phyloP scores from a whole-genome alignment of 2,113 vertebrate species.

The Hydrochoerus hydrochaeris region DNA sequence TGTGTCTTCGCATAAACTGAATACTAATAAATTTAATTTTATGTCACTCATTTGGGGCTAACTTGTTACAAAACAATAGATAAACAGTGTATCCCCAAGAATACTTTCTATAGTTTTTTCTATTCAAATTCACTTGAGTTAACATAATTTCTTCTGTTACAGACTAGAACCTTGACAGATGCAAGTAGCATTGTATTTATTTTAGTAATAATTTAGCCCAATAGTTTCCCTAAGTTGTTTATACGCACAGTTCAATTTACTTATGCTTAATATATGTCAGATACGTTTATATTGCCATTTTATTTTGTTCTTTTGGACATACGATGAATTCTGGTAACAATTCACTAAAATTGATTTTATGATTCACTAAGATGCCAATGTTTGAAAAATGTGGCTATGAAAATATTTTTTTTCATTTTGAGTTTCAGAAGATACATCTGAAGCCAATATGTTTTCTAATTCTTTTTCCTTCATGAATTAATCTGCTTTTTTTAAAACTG shows the following conservation, averaged over 20 bases:
- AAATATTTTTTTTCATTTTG: not conserved
- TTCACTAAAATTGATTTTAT: not conserved
- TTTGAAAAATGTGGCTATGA: conserved; percentile 19
- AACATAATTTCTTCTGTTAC: not conserved
- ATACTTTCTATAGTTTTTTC: not conserved
- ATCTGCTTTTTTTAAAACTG: not conserved
- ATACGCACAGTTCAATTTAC: not conserved
- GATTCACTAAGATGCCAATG: not conserved
- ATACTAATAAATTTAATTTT: not conserved
- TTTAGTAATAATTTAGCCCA: not conserved
- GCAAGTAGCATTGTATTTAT: not conserved
- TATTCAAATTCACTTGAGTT: not conserved
- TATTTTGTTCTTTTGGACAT: not conserved
- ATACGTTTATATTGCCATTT: not conserved
- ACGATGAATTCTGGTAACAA: not conserved
- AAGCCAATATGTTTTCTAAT: not conserved
- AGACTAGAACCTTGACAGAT: not conserved
- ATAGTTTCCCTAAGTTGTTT: not conserved
- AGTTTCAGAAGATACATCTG: not conserved
- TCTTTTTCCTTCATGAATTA: not conserved
- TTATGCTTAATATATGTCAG: not conserved
- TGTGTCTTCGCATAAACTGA: not conserved
- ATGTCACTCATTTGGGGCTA: not conserved
- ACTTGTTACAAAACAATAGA: not conserved
- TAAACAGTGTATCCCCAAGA: not conserved